These are phyloP conservation scores for Argyresthia goedartella DNA, from an alignment of 2,888 invertebrate genomes.

Conservation along the genomic window DNA sequence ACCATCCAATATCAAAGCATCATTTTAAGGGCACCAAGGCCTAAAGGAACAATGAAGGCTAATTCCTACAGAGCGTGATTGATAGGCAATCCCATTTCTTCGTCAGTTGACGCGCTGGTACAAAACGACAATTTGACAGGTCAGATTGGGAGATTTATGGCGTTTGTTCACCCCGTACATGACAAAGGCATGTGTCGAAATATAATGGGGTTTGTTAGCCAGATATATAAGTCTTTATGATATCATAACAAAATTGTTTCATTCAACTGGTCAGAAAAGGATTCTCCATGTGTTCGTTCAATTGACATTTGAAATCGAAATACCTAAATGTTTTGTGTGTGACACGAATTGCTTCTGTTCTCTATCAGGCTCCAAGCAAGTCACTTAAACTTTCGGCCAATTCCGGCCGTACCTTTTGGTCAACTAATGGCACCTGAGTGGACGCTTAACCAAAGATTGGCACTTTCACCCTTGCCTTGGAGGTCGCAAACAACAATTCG, in stretches of 20 bases:
- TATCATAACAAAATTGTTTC: too few species aligned
- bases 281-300: too few species aligned
- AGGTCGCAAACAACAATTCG: constrained; percentile 52
- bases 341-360: too few species aligned
- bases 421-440: constrained; percentile 14
- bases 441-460: constrained; percentile 14
- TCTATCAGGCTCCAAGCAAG: too few species aligned
- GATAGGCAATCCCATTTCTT: constrained; percentile 39
- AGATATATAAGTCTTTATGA: constrained; percentile 1
- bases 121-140: constrained; percentile 30
- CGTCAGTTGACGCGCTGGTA: constrained; percentile 39
- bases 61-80: constrained; percentile 51
- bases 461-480: constrained; percentile 15
- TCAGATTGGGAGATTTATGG: constrained; percentile 36
- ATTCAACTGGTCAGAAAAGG: too few species aligned
- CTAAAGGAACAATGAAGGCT: constrained; percentile 50
- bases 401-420: too few species aligned
- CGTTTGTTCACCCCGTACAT: constrained; percentile 16
- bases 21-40: constrained; percentile 41
- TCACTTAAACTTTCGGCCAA: too few species aligned
- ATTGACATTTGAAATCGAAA: too few species aligned
- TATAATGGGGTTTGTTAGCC: constrained; percentile 14
- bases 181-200: constrained; percentile 23
- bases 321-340: too few species aligned
- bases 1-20: constrained; percentile 36